phyloP scores from a whole-genome alignment of 2,113 vertebrate genomes.

The Stegostoma tigrinum region DNA sequence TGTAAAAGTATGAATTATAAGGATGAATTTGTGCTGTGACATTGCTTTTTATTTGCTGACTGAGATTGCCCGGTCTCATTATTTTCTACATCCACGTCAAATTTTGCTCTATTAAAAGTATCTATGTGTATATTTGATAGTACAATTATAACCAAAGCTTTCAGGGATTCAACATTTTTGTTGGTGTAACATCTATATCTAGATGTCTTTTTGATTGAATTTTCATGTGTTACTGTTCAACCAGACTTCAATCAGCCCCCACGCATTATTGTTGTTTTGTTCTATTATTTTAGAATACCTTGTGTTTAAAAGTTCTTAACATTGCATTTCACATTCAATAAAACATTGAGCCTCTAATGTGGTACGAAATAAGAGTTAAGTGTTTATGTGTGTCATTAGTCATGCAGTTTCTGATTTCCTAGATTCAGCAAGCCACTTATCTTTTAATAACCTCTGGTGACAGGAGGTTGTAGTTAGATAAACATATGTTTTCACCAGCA shows the following conservation, averaged over 20 bases:
- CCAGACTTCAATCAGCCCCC: background rate
- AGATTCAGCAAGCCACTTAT: slow-evolving; percentile 14
- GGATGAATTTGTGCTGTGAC: background rate
- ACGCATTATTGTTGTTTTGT: background rate
- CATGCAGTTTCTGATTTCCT: slow-evolving; percentile 14
- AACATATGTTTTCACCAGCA: slow-evolving; percentile 10
- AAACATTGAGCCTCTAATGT: slow-evolving; percentile 9
- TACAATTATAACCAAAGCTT: background rate
- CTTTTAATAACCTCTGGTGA: slow-evolving; percentile 17
- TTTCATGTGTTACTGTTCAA: background rate
- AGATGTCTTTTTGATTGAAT: background rate
- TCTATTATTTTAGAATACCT: background rate
- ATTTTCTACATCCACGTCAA: background rate
- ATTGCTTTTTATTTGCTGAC: background rate
- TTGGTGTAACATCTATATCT: background rate
- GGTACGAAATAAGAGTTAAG: background rate
- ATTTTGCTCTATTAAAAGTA: background rate
- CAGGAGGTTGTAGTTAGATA: slow-evolving; percentile 12
- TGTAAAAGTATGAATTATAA: background rate
- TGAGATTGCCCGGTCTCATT: background rate
- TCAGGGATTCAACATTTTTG: background rate
- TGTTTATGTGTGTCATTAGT: slow-evolving; percentile 14
- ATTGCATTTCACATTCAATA: slow-evolving; percentile 28
- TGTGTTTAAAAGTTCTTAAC: background rate
- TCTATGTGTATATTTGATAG: slow-evolving; percentile 10